A percentile compares a stretch with the other conserved stretches of the same genome.
Evolutionary conservation across 2,113 vertebrate species (phyloP).

Genomic region (Morone saxatilis): DNA sequence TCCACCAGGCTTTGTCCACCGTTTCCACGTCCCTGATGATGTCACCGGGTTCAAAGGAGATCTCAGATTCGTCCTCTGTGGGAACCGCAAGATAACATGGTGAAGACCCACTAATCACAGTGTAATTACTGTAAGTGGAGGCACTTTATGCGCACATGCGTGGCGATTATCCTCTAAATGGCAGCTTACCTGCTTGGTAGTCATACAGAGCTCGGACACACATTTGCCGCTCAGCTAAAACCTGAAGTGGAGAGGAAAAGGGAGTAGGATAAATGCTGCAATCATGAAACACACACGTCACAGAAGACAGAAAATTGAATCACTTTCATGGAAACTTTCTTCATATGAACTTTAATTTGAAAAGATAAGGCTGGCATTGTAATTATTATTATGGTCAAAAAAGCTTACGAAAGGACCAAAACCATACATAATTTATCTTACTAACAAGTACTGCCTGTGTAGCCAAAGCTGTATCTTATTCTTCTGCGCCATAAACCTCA

Average conservation of each 20-base stretch:
- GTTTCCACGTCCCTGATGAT: constrained; percentile 85
- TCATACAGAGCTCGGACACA: constrained; percentile 86
- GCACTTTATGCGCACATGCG: constrained; percentile 64
- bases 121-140: constrained; percentile 69
- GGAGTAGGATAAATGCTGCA: constrained; percentile 36
- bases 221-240: constrained; percentile 72
- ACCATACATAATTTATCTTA: too few relatives aligned
- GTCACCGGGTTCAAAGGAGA: constrained; percentile 87
- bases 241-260: constrained; percentile 62
- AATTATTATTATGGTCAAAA: too few relatives aligned
- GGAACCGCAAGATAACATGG: constrained; percentile 69
- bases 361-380: neutral
- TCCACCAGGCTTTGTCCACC: constrained; percentile 86
- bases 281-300: constrained; percentile 27
- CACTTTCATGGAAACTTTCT: constrained; percentile 16
- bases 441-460: neutral
- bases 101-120: constrained; percentile 68
- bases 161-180: constrained; percentile 62
- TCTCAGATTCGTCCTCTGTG: constrained; percentile 86
- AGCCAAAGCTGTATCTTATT: neutral
- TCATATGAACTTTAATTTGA: neutral
- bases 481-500: neutral
- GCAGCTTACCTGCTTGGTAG: constrained; percentile 86
- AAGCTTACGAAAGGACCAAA: too few relatives aligned
- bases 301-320: neutral